These are phyloP conservation scores for Crematogaster levior DNA, from an alignment of 2,888 invertebrate species.

Conservation along the genomic window DNA sequence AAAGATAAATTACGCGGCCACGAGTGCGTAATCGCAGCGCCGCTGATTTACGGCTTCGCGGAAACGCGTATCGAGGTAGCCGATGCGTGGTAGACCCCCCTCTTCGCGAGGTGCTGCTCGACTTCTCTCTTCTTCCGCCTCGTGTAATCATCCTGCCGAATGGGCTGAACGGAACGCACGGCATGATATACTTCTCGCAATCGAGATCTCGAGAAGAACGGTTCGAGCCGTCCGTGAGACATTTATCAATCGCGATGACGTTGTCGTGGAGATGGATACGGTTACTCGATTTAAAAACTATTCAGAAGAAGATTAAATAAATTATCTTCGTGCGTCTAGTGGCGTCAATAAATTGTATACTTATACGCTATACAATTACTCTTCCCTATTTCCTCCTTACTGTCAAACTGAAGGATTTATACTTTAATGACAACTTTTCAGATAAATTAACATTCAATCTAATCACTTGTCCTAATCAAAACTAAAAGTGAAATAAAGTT, in stretches of 20 bases:
- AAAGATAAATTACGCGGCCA: slow-evolving; percentile 51
- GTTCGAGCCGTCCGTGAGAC: slow-evolving; percentile 5
- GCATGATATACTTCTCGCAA: slow-evolving; percentile 38
- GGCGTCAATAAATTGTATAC: neutral
- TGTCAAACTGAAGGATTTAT: neutral
- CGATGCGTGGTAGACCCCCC: slow-evolving; percentile 1
- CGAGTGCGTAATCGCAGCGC: slow-evolving; percentile 45
- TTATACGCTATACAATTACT: neutral
- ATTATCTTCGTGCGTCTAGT: neutral
- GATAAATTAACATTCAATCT: neutral
- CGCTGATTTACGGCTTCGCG: slow-evolving; percentile 60
- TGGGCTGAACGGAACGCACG: slow-evolving; percentile 7
- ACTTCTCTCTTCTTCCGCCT: slow-evolving; percentile 20
- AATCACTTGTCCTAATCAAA: too few species aligned
- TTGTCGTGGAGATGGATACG: slow-evolving; percentile 1
- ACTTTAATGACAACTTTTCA: neutral
- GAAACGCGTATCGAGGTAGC: slow-evolving; percentile 56
- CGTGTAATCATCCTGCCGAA: slow-evolving; percentile 30
- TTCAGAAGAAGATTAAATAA: slow-evolving; percentile 3
- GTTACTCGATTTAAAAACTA: slow-evolving; percentile 24
- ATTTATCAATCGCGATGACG: slow-evolving; percentile 33
- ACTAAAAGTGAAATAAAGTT: too few species aligned
- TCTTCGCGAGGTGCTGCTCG: slow-evolving; percentile 20
- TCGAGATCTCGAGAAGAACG: slow-evolving; percentile 27
- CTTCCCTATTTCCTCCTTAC: neutral